Percentiles rank a stretch among this genome's conserved stretches.
phyloP scores from a whole-genome alignment of 2,888 invertebrate genomes.

The Nymphalis polychloros region DNA sequence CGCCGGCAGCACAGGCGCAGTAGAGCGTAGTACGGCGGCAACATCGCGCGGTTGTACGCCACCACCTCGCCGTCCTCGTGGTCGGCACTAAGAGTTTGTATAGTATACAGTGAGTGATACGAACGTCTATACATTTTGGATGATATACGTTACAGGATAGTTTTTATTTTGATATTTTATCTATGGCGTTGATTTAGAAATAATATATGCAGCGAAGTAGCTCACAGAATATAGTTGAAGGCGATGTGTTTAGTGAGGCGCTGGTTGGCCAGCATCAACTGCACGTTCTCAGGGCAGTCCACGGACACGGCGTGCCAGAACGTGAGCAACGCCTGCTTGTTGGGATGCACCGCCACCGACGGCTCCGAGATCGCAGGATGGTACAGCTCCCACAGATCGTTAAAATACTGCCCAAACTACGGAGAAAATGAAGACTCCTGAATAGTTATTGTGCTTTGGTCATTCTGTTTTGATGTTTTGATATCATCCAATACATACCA shows the following conservation, averaged over 20 bases:
- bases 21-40: conserved; percentile 95
- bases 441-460: no score
- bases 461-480: not conserved
- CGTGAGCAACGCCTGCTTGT: conserved; percentile 94
- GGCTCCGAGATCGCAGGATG: conserved; percentile 97
- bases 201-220: conserved; percentile 39
- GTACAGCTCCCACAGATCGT: conserved; percentile 96
- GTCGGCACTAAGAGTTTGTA: conserved; percentile 87
- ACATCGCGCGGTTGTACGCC: conserved; percentile 95
- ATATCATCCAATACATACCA: conserved; percentile 83
- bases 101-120: not conserved
- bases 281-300: conserved; percentile 96
- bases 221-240: conserved; percentile 97
- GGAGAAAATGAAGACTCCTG: conserved; percentile 31
- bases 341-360: conserved; percentile 96
- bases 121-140: no score
- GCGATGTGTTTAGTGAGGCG: conserved; percentile 96
- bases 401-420: conserved; percentile 95
- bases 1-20: conserved; percentile 94
- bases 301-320: conserved; percentile 97
- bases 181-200: not conserved
- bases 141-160: no score
- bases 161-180: no score
- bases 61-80: conserved; percentile 98
- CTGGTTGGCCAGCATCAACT: conserved; percentile 92